Evolutionary conservation across 2,797 vertebrate species (phyloP).

Genomic region (Fistularia tabacaria): DNA sequence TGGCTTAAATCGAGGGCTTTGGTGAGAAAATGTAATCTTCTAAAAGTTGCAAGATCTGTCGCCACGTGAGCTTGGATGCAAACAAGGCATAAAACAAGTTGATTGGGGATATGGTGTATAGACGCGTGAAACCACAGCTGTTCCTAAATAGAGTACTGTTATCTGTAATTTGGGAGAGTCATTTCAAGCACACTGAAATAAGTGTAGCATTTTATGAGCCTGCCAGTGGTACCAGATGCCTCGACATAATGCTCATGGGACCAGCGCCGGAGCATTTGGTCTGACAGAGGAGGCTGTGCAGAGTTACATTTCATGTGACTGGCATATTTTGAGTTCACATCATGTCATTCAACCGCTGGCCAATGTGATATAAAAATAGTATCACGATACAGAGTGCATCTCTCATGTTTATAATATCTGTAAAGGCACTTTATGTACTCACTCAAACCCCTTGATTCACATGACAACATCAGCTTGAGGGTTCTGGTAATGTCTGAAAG

Average conservation of each 20-base stretch:
- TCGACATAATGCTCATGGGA: conserved; percentile 17
- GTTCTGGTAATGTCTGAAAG: no score
- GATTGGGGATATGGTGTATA: neutral
- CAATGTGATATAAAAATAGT: conserved; percentile 3
- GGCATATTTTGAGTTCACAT: conserved; percentile 40
- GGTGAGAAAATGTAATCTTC: conserved; percentile 3
- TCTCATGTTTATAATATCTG: conserved; percentile 15
- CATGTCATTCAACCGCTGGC: conserved; percentile 18
- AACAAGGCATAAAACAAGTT: conserved; percentile 13
- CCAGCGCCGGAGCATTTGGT: conserved; percentile 23
- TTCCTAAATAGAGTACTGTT: conserved; percentile 19
- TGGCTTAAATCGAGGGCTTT: neutral
- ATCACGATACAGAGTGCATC: no score
- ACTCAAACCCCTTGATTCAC: no score
- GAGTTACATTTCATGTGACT: conserved; percentile 28
- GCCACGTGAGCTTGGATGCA: neutral
- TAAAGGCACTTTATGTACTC: no score
- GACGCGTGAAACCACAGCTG: conserved; percentile 15
- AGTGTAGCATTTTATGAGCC: conserved; percentile 20
- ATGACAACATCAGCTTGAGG: no score
- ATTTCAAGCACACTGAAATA: conserved; percentile 26
- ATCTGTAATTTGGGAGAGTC: conserved; percentile 24
- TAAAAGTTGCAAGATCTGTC: neutral
- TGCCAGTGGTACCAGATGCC: conserved; percentile 24
- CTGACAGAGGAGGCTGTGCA: conserved; percentile 15